Evolutionary conservation across 1,140 invertebrate genomes (phyloP), one percentile per base, ranked within the genome.

Genomic region (Pseudomyrmex cubaensis): DNA sequence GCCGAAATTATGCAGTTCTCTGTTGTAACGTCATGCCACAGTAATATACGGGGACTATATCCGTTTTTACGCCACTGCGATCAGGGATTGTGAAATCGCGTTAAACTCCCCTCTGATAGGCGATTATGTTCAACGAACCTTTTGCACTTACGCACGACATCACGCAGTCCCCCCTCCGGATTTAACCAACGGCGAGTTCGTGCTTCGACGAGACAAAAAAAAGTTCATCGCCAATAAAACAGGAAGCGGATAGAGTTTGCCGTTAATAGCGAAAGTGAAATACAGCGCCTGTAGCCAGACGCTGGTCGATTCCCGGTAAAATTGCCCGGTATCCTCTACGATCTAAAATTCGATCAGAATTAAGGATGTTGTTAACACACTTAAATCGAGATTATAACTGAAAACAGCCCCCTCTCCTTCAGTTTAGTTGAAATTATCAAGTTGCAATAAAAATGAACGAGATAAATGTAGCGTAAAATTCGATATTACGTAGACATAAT

Each of bases 51-150:
- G 56, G 54, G 13, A 7, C 59, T 77, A 77, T 85, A 85, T 85
- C 67, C 87, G 69, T 88, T 88, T 83, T 89, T 78, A 80, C 87
- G 87, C 57, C 61, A 67, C 52, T 56, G 50, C 80, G 74, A 82
- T 82, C 85, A 17, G 83, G 80, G 80, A 78, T 84, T 77, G 88
- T 90, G 83, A 61, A 87, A 89, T 89, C 88, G 88, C 83, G 88
- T 89, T 89, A 89, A 89, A 89, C 54, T 80, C 64, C 74, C 85
- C 83, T 66, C 62, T 85, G 82, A 82, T 82, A 48, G 62, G 76
- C 85, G 87, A 89, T 89, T 85, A 84, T 82, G 87, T 69, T 84
- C 86, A 76, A 89, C 87, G 87, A 89, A 86, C 64, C 78, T 87
- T 88, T 74, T 59, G 77, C 61, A 67, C 52, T 76, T 66, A 83